Base-by-base conservation (phyloP, 2,113 vertebrate species). In the Seriola rivoliana region DNA sequence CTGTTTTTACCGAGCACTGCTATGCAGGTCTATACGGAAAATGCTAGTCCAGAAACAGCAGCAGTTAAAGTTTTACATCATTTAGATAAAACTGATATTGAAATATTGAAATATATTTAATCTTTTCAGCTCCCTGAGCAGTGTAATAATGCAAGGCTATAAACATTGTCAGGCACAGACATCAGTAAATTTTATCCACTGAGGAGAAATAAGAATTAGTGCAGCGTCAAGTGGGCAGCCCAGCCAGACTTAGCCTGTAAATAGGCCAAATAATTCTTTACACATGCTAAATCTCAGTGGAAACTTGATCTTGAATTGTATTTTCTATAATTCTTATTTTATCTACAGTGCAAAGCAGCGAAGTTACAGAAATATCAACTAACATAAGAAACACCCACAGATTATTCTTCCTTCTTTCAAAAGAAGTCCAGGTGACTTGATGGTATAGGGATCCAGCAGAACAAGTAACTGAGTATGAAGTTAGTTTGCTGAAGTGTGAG, bases 401-500 rank as follows among this genome's bases (percentile, higher is more conserved):
- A 71, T 59, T 42, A 8, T 7, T 40, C 16, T 78, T 46, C 13
- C 64, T 55, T 11, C 7, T 57, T 73, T 62, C 23, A 46, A n/a
- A 65, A 50, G 6, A 72, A 64, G n/a, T 80, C 74, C 78, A 82
- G 76, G 76, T 86, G 82, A 80, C 71, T 71, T 63, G 58, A 74
- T 91, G 84, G 77, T 82, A 40, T 81, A 34, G 48, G 25, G 38
- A 78, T 73, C 25, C 21, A 80, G 57, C 79, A 72, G 57, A 81
- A 74, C 73, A 71, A 75, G 55, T 78, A 69, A 72, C 55, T 75
- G 73, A 88, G 81, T 85, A 66, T 79, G 80, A 81, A 81, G 54
- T 82, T 78, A 81, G 77, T 81, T 88, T 73, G 65, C 81, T 71
- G 78, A 86, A 76, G 66, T 86, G 85, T 81, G 80, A 85, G 78